A percentile compares a stretch with the other conserved stretches of the same genome.
These are phyloP conservation scores for Pristionchus arcanus DNA, from an alignment of 2,888 invertebrate species.

Conservation along the genomic window DNA sequence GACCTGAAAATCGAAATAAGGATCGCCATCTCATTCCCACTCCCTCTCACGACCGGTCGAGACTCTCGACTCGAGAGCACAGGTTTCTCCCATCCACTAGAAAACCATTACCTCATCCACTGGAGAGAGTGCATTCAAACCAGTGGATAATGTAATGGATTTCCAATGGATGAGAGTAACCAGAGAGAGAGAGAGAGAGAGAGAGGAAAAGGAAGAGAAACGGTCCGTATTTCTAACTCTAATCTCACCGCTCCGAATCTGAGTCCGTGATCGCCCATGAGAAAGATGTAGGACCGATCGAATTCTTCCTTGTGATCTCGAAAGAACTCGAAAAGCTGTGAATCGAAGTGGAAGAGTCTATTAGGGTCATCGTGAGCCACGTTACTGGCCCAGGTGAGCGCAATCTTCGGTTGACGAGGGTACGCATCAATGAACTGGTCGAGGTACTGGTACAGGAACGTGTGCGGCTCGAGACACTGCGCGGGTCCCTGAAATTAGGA, in stretches of 20 bases:
- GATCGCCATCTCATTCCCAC: no score
- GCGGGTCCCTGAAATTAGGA: background rate
- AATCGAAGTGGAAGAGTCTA: conserved; percentile 65
- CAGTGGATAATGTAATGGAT: no score
- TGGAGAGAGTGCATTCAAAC: no score
- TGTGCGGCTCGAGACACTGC: conserved; percentile 65
- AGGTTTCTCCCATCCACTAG: no score
- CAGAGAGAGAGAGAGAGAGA: no score
- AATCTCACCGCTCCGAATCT: conserved; percentile 53
- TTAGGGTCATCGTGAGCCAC: conserved; percentile 66
- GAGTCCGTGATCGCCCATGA: conserved; percentile 69
- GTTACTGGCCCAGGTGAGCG: conserved; percentile 65
- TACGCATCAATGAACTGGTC: conserved; percentile 66
- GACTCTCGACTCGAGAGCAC: no score
- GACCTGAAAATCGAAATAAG: no score
- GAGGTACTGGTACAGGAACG: conserved; percentile 64
- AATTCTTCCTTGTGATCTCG: conserved; percentile 55
- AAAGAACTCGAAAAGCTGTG: conserved; percentile 65
- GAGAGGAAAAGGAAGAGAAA: no score
- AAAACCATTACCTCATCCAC: no score
- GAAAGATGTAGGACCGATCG: conserved; percentile 64
- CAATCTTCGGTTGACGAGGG: conserved; percentile 64
- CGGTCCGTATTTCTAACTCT: no score
- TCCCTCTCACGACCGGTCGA: no score
- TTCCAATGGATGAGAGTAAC: no score